phyloP scores from a whole-genome alignment of 2,888 invertebrate genomes.

The Idaea straminata region DNA sequence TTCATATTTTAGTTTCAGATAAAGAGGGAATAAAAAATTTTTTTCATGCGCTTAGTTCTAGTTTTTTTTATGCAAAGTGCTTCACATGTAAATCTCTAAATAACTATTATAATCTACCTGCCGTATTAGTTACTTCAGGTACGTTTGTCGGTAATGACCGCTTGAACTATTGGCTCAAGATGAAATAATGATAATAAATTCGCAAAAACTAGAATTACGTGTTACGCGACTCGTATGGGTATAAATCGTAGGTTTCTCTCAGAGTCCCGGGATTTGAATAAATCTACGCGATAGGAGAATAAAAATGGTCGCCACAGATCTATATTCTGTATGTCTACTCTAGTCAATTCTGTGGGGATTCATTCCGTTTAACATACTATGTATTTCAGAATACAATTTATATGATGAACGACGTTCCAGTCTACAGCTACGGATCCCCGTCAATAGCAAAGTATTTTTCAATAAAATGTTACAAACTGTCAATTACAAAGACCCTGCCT shows the following conservation, averaged over 20 bases:
- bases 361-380: neutral
- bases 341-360: neutral
- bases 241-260: slow-evolving; percentile 26
- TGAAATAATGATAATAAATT: neutral
- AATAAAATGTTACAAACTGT: no score
- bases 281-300: slow-evolving; percentile 19
- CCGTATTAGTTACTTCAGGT: slow-evolving; percentile 3
- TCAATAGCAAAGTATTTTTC: no score
- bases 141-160: neutral
- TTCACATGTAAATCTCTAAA: no score
- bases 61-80: no score
- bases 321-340: neutral
- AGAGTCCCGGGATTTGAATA: slow-evolving; percentile 27
- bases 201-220: neutral
- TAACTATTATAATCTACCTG: neutral
- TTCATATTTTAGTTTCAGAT: no score
- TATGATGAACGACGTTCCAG: no score
- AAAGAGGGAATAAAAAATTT: no score
- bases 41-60: no score
- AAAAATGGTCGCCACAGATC: slow-evolving; percentile 14
- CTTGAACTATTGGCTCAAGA: neutral
- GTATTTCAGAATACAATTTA: neutral
- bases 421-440: no score
- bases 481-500: no score
- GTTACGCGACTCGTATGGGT: neutral